Evolutionary conservation across 2,797 vertebrate species (phyloP), one percentile per base, ranked within the genome.

Genomic region (Margarornis squamiger): DNA sequence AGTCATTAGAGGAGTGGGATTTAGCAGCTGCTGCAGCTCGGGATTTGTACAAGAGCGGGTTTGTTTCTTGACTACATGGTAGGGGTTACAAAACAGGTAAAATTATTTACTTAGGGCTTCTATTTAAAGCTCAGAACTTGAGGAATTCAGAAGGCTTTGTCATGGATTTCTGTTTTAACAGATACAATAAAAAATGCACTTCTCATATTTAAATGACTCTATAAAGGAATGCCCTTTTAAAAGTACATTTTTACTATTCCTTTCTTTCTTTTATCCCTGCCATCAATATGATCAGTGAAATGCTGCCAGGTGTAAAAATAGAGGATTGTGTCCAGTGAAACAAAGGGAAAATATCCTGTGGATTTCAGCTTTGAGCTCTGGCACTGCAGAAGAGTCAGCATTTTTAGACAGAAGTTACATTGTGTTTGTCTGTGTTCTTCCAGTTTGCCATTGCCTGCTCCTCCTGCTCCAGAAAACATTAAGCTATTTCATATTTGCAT

Each of bases 1-100:
- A 96, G 90, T 92, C 9, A 14, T 94, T 92, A 93, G 70, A 93
- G 73, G 67, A 83, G 89, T 83, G 81, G 83, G 94, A 91, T 96
- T 93, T 96, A 91, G 78, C 86, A 96, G 90, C 90, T 96, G 91
- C 73, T 84, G 6, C 48, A 83, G 89, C 55, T 55, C 12, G 6
- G 78, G 38, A 36, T 75, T 88, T 77, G 41, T 49, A 34, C 32
- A 43, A 34, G 70, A 88, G 43, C 12, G 66, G 78, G 30, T 12
- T 92, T 58, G 55, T 77, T 88, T 86, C 89, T 78, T 61, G 10
- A 41, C 81, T 81, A 9, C 80, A 14, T 71, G 26, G 45, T 20
- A 86, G 49, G 14, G 38, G 19, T 58, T 72, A 65, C 14, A 88
- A 39, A 92, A 8, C 30, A 89, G 49, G 73, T 88, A 30, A 49